phyloP scores from a whole-genome alignment of 2,888 invertebrate genomes.

The Spodoptera littoralis region DNA sequence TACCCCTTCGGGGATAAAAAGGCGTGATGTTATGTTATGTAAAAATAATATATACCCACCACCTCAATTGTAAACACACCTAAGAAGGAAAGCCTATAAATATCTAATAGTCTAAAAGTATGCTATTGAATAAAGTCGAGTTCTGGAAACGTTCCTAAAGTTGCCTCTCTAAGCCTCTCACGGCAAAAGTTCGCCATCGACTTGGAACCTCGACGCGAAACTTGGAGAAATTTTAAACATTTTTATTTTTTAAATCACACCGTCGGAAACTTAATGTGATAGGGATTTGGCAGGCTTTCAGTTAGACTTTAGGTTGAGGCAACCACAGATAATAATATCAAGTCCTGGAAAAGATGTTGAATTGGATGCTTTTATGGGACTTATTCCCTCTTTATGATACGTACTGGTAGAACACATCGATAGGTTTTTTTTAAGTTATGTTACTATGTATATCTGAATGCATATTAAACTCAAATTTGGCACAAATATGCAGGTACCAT shows the following conservation, averaged over 20 bases:
- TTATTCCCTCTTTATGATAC: too few relatives aligned
- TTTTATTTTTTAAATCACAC: slow-evolving; percentile 77
- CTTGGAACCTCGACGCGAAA: slow-evolving; percentile 69
- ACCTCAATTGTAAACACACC: background rate
- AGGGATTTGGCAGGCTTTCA: slow-evolving; percentile 62
- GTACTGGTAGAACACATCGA: too few relatives aligned
- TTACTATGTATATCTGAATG: too few relatives aligned
- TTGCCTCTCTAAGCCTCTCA: slow-evolving; percentile 73
- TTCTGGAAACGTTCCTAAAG: slow-evolving; percentile 66
- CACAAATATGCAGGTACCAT: too few relatives aligned
- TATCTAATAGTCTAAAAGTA: slow-evolving; percentile 66
- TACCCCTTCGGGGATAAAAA: too few relatives aligned
- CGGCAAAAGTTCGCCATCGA: slow-evolving; percentile 68
- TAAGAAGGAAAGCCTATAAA: slow-evolving; percentile 20
- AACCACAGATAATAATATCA: background rate
- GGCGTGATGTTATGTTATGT: too few relatives aligned
- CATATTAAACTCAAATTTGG: too few relatives aligned
- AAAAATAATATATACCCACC: too few relatives aligned
- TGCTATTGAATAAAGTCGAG: slow-evolving; percentile 74
- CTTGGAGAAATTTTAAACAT: slow-evolving; percentile 74
- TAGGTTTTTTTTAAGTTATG: too few relatives aligned
- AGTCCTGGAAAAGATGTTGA: background rate
- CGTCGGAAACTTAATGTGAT: slow-evolving; percentile 59
- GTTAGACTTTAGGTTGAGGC: slow-evolving; percentile 33
- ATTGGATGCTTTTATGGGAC: too few relatives aligned